phyloP scores from a whole-genome alignment of 1,140 invertebrate species.

The Anastrepha obliqua region DNA sequence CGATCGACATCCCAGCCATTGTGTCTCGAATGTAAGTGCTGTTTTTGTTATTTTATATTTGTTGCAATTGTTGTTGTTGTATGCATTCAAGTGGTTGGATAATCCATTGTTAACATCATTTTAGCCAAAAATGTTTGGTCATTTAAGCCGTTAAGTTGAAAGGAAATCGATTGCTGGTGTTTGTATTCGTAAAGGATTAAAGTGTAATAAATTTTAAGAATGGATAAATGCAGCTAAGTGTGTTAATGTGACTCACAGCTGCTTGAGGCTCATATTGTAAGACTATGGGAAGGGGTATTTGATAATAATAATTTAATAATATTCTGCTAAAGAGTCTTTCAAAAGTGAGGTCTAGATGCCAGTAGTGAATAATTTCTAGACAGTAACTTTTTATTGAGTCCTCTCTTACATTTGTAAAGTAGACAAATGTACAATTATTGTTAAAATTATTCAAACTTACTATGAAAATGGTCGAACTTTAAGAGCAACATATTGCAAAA shows the following conservation, averaged over 20 bases:
- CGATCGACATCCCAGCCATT: conserved; percentile 44
- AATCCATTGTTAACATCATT: conserved; percentile 45
- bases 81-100: conserved; percentile 45
- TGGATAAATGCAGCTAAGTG: neutral
- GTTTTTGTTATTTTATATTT: conserved; percentile 20
- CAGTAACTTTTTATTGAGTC: too few relatives aligned
- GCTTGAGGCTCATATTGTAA: neutral
- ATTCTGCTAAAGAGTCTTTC: too few relatives aligned
- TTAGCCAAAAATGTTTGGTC: conserved; percentile 50
- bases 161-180: conserved; percentile 19
- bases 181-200: conserved; percentile 43
- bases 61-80: neutral
- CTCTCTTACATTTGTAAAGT: too few relatives aligned
- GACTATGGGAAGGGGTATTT: neutral
- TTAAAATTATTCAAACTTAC: too few relatives aligned
- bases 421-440: too few relatives aligned
- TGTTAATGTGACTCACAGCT: conserved; percentile 3
- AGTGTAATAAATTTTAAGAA: conserved; percentile 19
- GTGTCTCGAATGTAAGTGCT: conserved; percentile 41
- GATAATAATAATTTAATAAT: neutral
- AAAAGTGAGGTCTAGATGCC: too few relatives aligned
- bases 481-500: too few relatives aligned
- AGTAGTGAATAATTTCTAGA: too few relatives aligned
- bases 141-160: conserved; percentile 52
- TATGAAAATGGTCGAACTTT: too few relatives aligned